A percentile compares a stretch with the other conserved stretches of the same genome.
Evolutionary conservation across 2,888 invertebrate genomes (phyloP).

Genomic region (Dioctria rufipes): DNA sequence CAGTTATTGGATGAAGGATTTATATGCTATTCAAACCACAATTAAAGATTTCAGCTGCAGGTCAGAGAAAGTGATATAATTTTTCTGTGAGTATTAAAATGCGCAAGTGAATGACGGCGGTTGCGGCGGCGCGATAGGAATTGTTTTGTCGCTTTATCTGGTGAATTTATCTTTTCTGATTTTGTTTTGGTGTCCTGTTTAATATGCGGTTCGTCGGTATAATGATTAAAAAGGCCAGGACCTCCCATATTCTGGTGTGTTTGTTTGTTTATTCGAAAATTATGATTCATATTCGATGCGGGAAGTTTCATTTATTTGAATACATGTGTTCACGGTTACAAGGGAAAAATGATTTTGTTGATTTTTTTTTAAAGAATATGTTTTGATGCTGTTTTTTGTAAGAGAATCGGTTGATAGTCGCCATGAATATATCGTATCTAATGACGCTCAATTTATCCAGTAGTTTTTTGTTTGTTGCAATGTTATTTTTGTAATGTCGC

Average conservation of each 20-base stretch:
- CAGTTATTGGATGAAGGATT: not conserved
- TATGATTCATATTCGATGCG: slow-evolving; percentile 10
- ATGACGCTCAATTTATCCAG: too few relatives aligned
- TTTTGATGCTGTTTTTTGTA: too few relatives aligned
- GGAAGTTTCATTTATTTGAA: not conserved
- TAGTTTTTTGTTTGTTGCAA: too few relatives aligned
- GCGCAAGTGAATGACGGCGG: not conserved
- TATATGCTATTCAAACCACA: slow-evolving; percentile 10
- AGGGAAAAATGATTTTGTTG: too few relatives aligned
- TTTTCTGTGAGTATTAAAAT: not conserved
- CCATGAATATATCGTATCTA: too few relatives aligned
- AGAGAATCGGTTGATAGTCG: too few relatives aligned
- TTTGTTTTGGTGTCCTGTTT: not conserved
- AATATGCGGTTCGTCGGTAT: not conserved
- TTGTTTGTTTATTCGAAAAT: slow-evolving; percentile 7
- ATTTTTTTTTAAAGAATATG: too few relatives aligned
- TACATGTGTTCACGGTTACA: too few relatives aligned
- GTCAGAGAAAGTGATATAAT: not conserved
- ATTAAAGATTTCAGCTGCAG: slow-evolving; percentile 18
- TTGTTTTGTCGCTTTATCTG: not conserved
- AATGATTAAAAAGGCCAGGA: not conserved
- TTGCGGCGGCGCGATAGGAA: not conserved
- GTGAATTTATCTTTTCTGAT: not conserved
- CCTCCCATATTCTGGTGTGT: not conserved
- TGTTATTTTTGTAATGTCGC: too few relatives aligned